These are phyloP conservation scores for Drosophila niveifrons DNA, from an alignment of 2,888 invertebrate genomes.

Conservation along the genomic window DNA sequence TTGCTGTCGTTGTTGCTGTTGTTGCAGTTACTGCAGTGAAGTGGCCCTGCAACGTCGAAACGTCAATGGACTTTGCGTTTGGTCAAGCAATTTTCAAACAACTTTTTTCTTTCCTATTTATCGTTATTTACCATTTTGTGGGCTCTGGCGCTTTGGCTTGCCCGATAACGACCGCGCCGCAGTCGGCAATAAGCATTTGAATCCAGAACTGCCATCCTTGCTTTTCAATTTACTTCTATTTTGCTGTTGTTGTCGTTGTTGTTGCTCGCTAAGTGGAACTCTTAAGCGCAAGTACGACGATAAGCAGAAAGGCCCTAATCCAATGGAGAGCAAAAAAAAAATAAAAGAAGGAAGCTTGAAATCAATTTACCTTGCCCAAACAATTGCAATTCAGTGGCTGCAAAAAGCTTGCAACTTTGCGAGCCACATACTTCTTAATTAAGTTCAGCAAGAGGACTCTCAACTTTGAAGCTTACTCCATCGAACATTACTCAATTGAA, in stretches of 20 bases:
- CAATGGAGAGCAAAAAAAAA: slow-evolving; percentile 24
- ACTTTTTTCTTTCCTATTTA: slow-evolving; percentile 70
- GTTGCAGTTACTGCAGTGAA: slow-evolving; percentile 58
- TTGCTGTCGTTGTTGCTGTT: slow-evolving; percentile 22
- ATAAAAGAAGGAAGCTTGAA: slow-evolving; percentile 46
- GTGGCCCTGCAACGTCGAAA: slow-evolving; percentile 53
- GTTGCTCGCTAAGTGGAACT: slow-evolving; percentile 49
- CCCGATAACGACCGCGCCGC: slow-evolving; percentile 36
- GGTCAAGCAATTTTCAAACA: slow-evolving; percentile 68
- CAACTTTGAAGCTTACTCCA: slow-evolving; percentile 16
- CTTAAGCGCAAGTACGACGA: slow-evolving; percentile 38
- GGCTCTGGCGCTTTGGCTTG: slow-evolving; percentile 13
- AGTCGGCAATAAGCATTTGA: slow-evolving; percentile 58
- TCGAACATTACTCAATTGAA: slow-evolving; percentile 1
- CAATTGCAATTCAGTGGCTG: slow-evolving; percentile 60
- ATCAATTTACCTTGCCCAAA: slow-evolving; percentile 62
- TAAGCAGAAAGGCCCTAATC: slow-evolving; percentile 17
- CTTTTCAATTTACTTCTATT: slow-evolving; percentile 24
- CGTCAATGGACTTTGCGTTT: slow-evolving; percentile 76
- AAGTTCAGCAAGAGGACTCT: slow-evolving; percentile 47
- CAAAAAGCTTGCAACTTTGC: slow-evolving; percentile 55
- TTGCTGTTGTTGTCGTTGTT: slow-evolving; percentile 22
- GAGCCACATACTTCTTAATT: slow-evolving; percentile 56
- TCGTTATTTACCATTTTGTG: slow-evolving; percentile 76
- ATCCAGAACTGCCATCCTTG: slow-evolving; percentile 22